Percentiles rank a stretch among this genome's conserved stretches.
Conservation (phyloP, 1,140 invertebrate species). For the Eubasilissa regina region DNA sequence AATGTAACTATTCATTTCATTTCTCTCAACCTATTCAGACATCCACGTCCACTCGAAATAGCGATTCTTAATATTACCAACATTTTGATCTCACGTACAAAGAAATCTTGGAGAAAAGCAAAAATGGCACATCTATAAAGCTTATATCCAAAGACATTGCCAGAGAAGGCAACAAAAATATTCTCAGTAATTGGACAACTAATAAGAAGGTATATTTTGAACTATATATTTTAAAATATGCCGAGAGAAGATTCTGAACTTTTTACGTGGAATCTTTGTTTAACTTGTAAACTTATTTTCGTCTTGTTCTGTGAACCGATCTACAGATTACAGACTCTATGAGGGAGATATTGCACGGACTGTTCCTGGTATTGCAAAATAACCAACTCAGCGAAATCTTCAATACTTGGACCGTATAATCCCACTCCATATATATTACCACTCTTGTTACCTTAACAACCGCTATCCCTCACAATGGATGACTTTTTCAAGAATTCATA, state of each 20-base stretch:
- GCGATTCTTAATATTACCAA: constrained; percentile 55
- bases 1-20: not conserved
- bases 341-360: constrained; percentile 22
- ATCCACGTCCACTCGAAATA: constrained; percentile 36
- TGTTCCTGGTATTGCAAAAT: constrained; percentile 11
- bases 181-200: not conserved
- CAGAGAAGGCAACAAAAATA: not conserved
- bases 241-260: not conserved
- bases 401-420: constrained; percentile 16
- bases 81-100: constrained; percentile 48
- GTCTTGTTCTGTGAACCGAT: constrained; percentile 12
- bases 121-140: constrained; percentile 52
- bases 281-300: not conserved
- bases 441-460: not conserved
- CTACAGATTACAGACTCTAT: constrained; percentile 26
- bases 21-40: constrained; percentile 33
- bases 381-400: constrained; percentile 15
- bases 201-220: not conserved
- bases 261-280: not conserved
- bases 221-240: not conserved
- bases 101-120: constrained; percentile 46
- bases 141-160: constrained; percentile 32
- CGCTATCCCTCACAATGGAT: no score
- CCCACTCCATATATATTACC: not conserved
- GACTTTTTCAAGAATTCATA: no score